phyloP scores from a whole-genome alignment of 1,140 invertebrate genomes.

The Nasonia longicornis region DNA sequence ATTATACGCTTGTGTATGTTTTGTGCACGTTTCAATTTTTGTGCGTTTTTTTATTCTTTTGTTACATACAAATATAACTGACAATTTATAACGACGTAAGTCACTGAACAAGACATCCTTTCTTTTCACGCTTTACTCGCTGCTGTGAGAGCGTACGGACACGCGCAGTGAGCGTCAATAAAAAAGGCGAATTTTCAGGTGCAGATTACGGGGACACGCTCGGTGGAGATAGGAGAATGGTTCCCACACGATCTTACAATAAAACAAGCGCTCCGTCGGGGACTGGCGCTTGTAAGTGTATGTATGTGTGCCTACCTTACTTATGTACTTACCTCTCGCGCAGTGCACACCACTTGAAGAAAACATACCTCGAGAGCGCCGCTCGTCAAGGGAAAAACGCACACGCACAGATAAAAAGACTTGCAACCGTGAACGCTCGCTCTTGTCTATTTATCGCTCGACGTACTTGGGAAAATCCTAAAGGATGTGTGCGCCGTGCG shows the following conservation, averaged over 20 bases:
- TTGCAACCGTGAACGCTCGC: background rate
- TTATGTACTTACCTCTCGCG: background rate
- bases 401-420: background rate
- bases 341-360: background rate
- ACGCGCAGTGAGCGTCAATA: conserved; percentile 26
- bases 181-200: conserved; percentile 38
- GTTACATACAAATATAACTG: background rate
- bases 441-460: conserved; percentile 27
- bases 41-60: background rate
- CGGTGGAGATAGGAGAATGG: conserved; percentile 34
- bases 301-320: background rate
- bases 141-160: background rate
- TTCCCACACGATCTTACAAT: conserved; percentile 41
- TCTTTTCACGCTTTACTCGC: background rate
- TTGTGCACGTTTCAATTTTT: background rate
- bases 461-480: conserved; percentile 45
- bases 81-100: background rate
- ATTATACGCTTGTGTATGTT: background rate
- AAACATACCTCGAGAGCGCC: background rate
- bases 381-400: background rate
- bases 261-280: background rate
- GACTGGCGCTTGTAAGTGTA: conserved; percentile 5
- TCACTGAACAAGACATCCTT: background rate
- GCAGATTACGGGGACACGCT: conserved; percentile 34
- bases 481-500: conserved; percentile 41